Evolutionary conservation across 2,797 vertebrate species (phyloP).

Genomic region (Spondyliosoma cantharus): DNA sequence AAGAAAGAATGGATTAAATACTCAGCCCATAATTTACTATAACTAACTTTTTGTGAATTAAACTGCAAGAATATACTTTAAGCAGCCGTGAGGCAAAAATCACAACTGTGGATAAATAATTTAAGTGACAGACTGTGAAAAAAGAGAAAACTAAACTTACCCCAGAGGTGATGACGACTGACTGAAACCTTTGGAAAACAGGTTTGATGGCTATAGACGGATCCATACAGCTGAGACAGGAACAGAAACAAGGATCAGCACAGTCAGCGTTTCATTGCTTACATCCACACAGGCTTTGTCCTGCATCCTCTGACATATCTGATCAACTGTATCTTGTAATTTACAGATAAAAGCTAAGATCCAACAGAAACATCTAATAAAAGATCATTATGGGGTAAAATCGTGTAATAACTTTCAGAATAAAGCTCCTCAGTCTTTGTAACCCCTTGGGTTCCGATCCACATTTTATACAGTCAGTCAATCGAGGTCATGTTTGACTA

Average conservation of each 20-base stretch:
- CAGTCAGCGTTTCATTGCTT: background rate
- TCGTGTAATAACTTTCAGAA: background rate
- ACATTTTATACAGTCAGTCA: too few species aligned
- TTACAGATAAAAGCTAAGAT: background rate
- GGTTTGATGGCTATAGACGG: constrained; percentile 96
- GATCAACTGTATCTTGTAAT: background rate
- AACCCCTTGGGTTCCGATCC: too few species aligned
- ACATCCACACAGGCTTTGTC: background rate
- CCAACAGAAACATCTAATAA: background rate
- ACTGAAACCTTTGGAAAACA: constrained; percentile 93
- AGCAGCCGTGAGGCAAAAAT: too few species aligned
- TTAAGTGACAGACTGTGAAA: background rate
- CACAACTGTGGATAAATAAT: background rate
- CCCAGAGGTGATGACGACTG: constrained; percentile 94
- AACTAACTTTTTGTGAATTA: background rate
- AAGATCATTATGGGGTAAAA: background rate
- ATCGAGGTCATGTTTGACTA: too few species aligned
- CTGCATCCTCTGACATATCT: background rate
- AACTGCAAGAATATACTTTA: background rate
- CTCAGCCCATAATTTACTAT: too few species aligned
- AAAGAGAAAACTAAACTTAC: constrained; percentile 73
- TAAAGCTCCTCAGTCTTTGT: background rate
- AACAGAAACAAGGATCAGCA: constrained; percentile 4
- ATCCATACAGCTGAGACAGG: constrained; percentile 90
- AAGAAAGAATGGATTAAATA: too few species aligned